Percentiles rank a stretch among this genome's conserved stretches.
Evolutionary conservation across 2,888 invertebrate species (phyloP).

Genomic region (Bugulina stolonifera): DNA sequence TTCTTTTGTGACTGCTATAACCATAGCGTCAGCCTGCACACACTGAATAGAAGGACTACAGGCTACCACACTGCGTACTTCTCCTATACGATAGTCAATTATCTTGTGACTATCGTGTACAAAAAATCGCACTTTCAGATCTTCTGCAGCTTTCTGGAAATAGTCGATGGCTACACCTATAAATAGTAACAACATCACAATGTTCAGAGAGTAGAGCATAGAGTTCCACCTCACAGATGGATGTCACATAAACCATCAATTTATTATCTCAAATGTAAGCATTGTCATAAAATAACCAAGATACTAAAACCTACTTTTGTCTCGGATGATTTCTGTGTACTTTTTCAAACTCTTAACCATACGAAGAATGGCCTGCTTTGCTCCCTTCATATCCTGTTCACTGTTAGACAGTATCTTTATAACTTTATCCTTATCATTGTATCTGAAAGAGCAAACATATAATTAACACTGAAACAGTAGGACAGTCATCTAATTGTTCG

Average conservation of each 20-base stretch:
- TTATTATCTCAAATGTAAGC: no score
- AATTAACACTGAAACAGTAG: no score
- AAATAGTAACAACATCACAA: no score
- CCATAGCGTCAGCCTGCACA: conserved; percentile 13
- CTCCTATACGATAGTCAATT: background rate
- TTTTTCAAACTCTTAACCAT: background rate
- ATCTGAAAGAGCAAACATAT: no score
- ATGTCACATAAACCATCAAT: no score
- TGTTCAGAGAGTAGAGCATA: no score
- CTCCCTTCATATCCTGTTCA: background rate
- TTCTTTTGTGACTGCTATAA: conserved; percentile 1
- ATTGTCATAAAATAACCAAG: background rate
- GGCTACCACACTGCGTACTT: background rate
- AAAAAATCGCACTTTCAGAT: background rate
- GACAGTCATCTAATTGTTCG: no score
- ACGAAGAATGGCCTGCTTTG: background rate
- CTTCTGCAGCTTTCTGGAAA: background rate
- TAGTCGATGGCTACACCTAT: background rate
- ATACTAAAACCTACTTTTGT: background rate
- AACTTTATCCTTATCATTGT: background rate
- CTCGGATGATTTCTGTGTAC: background rate
- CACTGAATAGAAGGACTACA: conserved; percentile 3
- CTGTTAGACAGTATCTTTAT: background rate
- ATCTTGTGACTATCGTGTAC: background rate
- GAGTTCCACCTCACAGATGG: no score